Percentiles rank a stretch among this genome's conserved stretches.
phyloP scores from a whole-genome alignment of 2,888 invertebrate species.

The Rhingia campestris region DNA sequence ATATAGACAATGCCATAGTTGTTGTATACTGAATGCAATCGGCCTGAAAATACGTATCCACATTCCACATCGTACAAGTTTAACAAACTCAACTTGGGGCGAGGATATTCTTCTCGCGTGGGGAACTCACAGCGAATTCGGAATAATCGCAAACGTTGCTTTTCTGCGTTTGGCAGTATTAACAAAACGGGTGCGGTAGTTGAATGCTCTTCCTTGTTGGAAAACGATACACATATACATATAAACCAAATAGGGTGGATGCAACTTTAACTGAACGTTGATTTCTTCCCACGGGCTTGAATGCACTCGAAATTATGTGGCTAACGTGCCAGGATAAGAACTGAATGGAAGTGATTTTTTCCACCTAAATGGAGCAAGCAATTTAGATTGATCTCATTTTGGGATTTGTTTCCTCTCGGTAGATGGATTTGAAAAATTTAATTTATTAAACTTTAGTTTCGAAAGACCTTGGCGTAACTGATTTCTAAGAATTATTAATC shows the following conservation, averaged over 20 bases:
- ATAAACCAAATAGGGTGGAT: constrained; percentile 17
- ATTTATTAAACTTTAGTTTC: no score
- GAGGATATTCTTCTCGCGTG: constrained; percentile 30
- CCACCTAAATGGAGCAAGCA: constrained; percentile 44
- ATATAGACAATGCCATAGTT: neutral
- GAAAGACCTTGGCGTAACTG: no score
- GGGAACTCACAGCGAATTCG: constrained; percentile 5
- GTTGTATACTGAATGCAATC: constrained; percentile 41
- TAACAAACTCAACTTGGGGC: constrained; percentile 65
- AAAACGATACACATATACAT: constrained; percentile 7
- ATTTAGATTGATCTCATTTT: no score
- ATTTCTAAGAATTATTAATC: no score
- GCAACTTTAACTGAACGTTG: constrained; percentile 36
- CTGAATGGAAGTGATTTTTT: constrained; percentile 19
- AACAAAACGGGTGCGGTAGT: constrained; percentile 15
- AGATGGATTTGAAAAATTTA: no score
- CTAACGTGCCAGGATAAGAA: constrained; percentile 46
- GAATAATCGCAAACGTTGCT: constrained; percentile 36
- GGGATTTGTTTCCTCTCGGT: no score
- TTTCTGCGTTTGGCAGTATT: constrained; percentile 38
- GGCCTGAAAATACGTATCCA: constrained; percentile 33
- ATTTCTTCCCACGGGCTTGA: constrained; percentile 42
- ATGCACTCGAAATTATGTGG: constrained; percentile 40
- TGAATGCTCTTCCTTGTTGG: constrained; percentile 27
- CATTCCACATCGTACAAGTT: constrained; percentile 48